Conservation (phyloP, 1,140 invertebrate species). For the Bilobella aurantiaca region DNA sequence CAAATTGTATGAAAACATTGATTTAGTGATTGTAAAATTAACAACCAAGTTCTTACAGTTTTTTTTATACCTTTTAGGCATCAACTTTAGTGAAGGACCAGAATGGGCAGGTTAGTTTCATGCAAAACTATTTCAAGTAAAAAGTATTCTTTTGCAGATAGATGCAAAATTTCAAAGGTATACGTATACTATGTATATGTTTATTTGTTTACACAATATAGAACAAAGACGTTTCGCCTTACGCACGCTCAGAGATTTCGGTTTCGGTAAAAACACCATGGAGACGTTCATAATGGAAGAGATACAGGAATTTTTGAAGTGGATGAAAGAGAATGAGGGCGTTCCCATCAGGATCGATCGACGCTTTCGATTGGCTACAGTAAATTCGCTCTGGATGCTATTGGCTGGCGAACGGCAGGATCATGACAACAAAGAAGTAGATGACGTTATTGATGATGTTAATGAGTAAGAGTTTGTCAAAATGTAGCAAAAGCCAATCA, state of each 20-base stretch:
- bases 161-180: neutral
- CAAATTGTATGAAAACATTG: neutral
- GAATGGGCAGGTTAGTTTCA: neutral
- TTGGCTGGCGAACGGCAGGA: neutral
- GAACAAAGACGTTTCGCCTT: constrained; percentile 27
- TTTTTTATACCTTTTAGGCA: constrained; percentile 13
- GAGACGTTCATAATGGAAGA: constrained; percentile 26
- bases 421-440: neutral
- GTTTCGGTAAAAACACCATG: constrained; percentile 25
- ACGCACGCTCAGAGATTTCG: constrained; percentile 20
- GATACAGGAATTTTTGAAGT: constrained; percentile 16
- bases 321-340: constrained; percentile 4
- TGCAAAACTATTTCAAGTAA: too few relatives aligned
- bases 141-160: too few relatives aligned
- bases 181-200: neutral
- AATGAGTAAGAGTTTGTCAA: neutral
- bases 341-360: neutral
- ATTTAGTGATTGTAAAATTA: neutral
- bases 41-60: too few relatives aligned
- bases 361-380: neutral
- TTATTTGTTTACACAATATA: neutral
- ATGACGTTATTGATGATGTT: neutral
- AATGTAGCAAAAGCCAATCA: too few relatives aligned
- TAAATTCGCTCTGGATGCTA: constrained; percentile 11
- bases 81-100: constrained; percentile 17